Evolutionary conservation across 1,140 invertebrate species (phyloP).

Genomic region (Ceratina australensis): DNA sequence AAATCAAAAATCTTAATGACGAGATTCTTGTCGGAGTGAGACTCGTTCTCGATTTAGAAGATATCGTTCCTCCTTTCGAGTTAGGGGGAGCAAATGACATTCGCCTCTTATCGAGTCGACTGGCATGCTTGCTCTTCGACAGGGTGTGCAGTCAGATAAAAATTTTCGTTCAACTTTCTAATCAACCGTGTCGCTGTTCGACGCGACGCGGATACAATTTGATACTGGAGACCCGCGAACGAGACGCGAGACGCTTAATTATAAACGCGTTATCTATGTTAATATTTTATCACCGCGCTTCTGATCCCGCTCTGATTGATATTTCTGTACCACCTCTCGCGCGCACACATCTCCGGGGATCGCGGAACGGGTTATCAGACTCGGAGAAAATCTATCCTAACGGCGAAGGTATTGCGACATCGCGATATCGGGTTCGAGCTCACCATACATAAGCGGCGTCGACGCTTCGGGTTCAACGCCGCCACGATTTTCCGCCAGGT

Average conservation of each 20-base stretch:
- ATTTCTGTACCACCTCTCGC: not conserved
- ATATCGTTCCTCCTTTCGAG: slow-evolving; percentile 35
- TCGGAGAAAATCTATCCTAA: not conserved
- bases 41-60: slow-evolving; percentile 56
- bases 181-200: not conserved
- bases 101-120: slow-evolving; percentile 31
- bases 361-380: slow-evolving; percentile 27
- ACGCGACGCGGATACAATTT: too few species aligned
- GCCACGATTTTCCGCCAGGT: slow-evolving; percentile 58
- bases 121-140: slow-evolving; percentile 4
- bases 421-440: slow-evolving; percentile 49
- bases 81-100: slow-evolving; percentile 36
- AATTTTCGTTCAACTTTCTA: slow-evolving; percentile 40
- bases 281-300: not conserved
- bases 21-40: slow-evolving; percentile 43
- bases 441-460: slow-evolving; percentile 35
- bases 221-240: too few species aligned
- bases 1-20: slow-evolving; percentile 63
- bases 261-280: not conserved
- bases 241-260: too few species aligned
- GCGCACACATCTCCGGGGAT: not conserved
- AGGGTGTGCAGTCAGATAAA: slow-evolving; percentile 21
- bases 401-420: slow-evolving; percentile 3
- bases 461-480: slow-evolving; percentile 27
- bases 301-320: slow-evolving; percentile 12